Base-by-base conservation (phyloP, 2,113 vertebrate genomes). In the Calyptomena viridis region DNA sequence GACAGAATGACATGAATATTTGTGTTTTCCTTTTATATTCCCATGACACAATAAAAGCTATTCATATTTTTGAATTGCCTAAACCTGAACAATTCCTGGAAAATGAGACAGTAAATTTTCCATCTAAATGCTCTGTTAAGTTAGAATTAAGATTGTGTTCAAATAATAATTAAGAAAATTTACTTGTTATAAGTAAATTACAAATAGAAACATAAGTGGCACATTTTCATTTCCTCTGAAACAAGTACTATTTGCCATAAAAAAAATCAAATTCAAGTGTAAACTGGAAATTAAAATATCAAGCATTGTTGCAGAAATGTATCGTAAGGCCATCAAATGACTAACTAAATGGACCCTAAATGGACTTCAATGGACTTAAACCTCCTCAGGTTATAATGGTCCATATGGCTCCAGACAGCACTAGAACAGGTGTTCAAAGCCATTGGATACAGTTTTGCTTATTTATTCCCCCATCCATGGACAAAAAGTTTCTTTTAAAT, bases 181-280 rank as follows among this genome's bases (percentile, higher is more conserved):
- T 58, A 76, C 5, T 46, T 18, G 35, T 85, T 62, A 33, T 24
- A 42, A 73, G 15, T 46, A 84, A 87, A 40, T 79, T 85, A 66
- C 1, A 1, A 79, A 87, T 2, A 77, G 50, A 91, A 83, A 77
- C 1, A 0, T 30, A 91, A 60, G 14, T 0, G 0, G 17, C 33
- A 55, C 1, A 50, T 77, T 87, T 75, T 64, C 5, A 63, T 66
- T 72, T 92, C 20, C 49, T 72, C 58, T 64, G 22, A 73, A 89
- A 72, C 23, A 82, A 72, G 52, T 35, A 64, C 5, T 52, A 37
- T 24, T 67, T 60, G 3, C 14, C 22, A 74, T 24, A 9, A 55
- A 75, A n/a, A 72, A 87, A 79, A 39, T 35, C 11, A 64, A 82
- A 87, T 16, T 76, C 20, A 39, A 49, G 18, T 8, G 16, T 40